phyloP scores from a whole-genome alignment of 2,888 invertebrate genomes.

The Paralinhomoeus sp. region DNA sequence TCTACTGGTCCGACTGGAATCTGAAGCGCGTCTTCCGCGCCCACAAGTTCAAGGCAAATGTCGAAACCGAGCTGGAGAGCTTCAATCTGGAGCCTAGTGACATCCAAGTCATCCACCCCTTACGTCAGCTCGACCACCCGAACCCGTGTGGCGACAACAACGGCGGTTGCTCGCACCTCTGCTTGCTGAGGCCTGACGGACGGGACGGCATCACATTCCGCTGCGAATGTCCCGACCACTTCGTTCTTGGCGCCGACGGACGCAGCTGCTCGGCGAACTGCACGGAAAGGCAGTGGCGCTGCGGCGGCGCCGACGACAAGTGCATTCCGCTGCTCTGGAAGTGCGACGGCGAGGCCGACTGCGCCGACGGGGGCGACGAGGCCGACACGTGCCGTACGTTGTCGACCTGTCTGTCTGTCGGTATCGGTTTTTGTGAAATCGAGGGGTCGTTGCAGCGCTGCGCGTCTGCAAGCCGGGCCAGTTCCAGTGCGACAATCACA shows the following conservation, averaged over 20 bases:
- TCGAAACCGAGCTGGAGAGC: slow-evolving; percentile 18
- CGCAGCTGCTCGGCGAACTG: slow-evolving; percentile 64
- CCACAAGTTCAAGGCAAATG: slow-evolving; percentile 54
- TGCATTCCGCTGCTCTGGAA: slow-evolving; percentile 60
- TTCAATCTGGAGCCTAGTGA: slow-evolving; percentile 24
- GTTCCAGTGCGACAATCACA: slow-evolving; percentile 76
- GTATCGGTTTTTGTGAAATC: not conserved
- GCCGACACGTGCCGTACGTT: slow-evolving; percentile 4
- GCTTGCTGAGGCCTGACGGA: slow-evolving; percentile 42
- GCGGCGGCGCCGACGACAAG: slow-evolving; percentile 40
- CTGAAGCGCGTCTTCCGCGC: slow-evolving; percentile 60
- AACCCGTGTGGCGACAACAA: slow-evolving; percentile 80
- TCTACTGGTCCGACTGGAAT: slow-evolving; percentile 97
- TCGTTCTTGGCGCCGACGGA: slow-evolving; percentile 36
- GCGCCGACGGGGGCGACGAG: slow-evolving; percentile 89
- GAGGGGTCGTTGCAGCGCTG: slow-evolving; percentile 3
- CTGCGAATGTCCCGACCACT: slow-evolving; percentile 88
- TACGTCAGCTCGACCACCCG: slow-evolving; percentile 46
- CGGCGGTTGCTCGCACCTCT: slow-evolving; percentile 84
- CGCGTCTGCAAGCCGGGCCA: slow-evolving; percentile 39
- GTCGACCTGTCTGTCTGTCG: not conserved
- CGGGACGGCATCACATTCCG: slow-evolving; percentile 32
- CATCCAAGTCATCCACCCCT: slow-evolving; percentile 12
- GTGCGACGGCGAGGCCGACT: slow-evolving; percentile 89
- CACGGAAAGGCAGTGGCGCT: slow-evolving; percentile 59